Conservation (phyloP, 2,113 vertebrate species). For the Myotis yumanensis region DNA sequence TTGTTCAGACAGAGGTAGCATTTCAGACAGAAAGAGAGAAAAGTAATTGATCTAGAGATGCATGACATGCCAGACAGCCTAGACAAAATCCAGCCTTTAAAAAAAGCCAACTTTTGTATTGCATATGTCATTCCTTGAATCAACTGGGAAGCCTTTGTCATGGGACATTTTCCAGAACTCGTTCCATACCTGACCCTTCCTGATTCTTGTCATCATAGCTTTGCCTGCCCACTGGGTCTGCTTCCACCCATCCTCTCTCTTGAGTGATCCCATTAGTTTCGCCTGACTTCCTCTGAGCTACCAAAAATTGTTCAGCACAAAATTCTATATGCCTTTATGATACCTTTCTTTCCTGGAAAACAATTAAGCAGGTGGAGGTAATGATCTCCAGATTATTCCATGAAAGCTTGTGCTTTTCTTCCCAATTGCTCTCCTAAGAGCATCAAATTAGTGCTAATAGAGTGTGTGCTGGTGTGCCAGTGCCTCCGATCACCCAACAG, state of each 20-base stretch:
- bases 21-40: background rate
- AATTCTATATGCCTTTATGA: background rate
- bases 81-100: background rate
- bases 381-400: background rate
- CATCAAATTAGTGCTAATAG: background rate
- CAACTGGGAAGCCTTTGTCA: background rate
- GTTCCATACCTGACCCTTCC: background rate
- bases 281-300: background rate
- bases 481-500: background rate
- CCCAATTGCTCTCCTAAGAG: background rate
- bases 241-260: background rate
- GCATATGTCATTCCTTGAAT: background rate
- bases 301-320: background rate
- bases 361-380: background rate
- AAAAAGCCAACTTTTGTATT: background rate
- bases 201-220: background rate
- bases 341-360: background rate
- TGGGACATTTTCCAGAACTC: background rate
- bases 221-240: background rate
- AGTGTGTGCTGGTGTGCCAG: background rate
- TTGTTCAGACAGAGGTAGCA: background rate
- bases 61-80: background rate
- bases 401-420: background rate
- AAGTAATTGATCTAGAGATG: background rate
- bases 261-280: background rate